phyloP scores from a whole-genome alignment of 2,797 vertebrate genomes.

The Cottoperca gobio region DNA sequence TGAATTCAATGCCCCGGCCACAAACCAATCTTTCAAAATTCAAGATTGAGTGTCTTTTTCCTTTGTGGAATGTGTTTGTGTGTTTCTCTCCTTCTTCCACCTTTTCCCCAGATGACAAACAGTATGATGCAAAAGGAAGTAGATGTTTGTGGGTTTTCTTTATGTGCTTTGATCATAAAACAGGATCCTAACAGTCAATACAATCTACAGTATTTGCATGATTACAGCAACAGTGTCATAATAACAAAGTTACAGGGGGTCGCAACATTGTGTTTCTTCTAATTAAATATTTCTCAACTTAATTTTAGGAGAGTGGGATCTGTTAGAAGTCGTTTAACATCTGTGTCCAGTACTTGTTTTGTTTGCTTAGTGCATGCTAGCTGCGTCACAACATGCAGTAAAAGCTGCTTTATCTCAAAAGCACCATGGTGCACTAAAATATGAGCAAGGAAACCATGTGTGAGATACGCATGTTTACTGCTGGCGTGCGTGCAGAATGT shows the following conservation, averaged over 20 bases:
- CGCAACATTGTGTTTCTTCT: neutral
- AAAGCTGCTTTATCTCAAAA: conserved; percentile 20
- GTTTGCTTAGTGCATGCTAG: neutral
- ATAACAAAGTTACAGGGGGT: neutral
- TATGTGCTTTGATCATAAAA: neutral
- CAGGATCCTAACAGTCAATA: neutral
- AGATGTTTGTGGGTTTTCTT: neutral
- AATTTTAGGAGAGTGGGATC: neutral
- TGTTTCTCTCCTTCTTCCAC: neutral
- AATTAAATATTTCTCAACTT: neutral
- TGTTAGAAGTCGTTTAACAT: conserved; percentile 6
- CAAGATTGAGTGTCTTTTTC: neutral
- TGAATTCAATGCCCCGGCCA: neutral
- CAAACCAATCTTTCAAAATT: neutral
- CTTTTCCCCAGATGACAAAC: neutral
- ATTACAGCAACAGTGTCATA: neutral
- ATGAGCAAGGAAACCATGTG: neutral
- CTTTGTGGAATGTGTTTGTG: neutral
- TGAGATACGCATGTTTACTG: neutral
- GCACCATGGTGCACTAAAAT: neutral
- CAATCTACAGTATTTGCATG: neutral
- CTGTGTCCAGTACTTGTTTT: neutral
- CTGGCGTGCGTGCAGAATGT: neutral
- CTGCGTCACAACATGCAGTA: neutral
- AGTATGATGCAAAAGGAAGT: neutral